Evolutionary conservation across 2,113 vertebrate genomes (phyloP).

Genomic region (Oriolus oriolus): DNA sequence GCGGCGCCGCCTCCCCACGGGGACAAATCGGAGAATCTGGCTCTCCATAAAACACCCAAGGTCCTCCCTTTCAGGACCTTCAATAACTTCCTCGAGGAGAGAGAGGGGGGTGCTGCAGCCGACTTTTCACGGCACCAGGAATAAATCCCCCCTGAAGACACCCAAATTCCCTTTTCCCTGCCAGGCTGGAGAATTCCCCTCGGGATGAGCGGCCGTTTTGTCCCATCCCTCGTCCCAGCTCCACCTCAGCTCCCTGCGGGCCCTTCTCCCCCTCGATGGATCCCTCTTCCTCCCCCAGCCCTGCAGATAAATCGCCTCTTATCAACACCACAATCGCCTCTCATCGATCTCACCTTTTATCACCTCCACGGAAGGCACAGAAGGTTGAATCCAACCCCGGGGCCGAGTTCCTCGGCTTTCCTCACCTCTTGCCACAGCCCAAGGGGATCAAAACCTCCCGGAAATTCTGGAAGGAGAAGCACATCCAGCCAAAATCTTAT

Average conservation of each 20-base stretch:
- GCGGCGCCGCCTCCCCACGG: too few species aligned
- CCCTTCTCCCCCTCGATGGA: not conserved
- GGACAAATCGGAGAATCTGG: too few species aligned
- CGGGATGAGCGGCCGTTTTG: not conserved
- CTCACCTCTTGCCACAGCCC: not conserved
- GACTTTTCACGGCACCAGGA: too few species aligned
- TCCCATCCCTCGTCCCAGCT: not conserved
- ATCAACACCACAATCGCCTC: not conserved
- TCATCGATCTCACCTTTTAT: not conserved
- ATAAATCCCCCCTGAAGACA: too few species aligned
- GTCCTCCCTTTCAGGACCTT: not conserved
- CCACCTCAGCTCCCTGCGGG: too few species aligned
- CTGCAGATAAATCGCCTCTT: not conserved
- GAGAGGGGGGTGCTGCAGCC: too few species aligned
- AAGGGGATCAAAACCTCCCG: rapidly evolving
- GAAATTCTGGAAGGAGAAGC: not conserved
- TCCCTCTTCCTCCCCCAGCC: not conserved
- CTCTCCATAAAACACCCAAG: too few species aligned
- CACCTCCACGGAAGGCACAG: not conserved
- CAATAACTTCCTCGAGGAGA: not conserved
- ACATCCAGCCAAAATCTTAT: not conserved
- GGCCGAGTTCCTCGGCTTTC: too few species aligned
- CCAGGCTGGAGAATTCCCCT: not conserved
- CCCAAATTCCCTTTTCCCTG: not conserved
- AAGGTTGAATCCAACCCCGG: not conserved